phyloP scores from a whole-genome alignment of 1,140 invertebrate species.

The Penaeus indicus region DNA sequence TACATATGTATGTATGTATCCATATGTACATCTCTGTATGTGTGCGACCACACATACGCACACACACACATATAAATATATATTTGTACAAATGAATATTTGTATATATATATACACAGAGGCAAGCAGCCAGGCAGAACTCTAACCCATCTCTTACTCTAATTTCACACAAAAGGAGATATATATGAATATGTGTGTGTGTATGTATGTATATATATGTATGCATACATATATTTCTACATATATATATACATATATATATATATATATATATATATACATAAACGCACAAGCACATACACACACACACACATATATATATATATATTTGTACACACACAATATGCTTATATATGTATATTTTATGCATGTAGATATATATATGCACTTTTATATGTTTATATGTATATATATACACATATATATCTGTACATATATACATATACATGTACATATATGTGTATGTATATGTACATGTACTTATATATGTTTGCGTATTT shows the following conservation, averaged over 20 bases:
- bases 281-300: not conserved
- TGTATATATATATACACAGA: not conserved
- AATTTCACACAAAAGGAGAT: not conserved
- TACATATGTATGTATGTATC: not conserved
- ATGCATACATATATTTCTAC: not conserved
- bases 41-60: not conserved
- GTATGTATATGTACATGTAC: not conserved
- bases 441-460: not conserved
- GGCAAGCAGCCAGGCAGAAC: not conserved
- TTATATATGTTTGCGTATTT: too few species aligned
- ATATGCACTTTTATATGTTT: not conserved
- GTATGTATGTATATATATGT: not conserved
- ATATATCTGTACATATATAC: not conserved
- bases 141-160: not conserved
- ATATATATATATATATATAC: slow-evolving; percentile 16
- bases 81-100: not conserved
- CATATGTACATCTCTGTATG: not conserved
- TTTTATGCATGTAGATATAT: not conserved
- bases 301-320: not conserved
- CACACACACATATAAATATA: not conserved
- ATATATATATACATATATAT: slow-evolving; percentile 7
- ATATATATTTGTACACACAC: not conserved
- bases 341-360: not conserved
- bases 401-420: not conserved
- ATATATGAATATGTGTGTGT: not conserved